These are phyloP conservation scores for Speoplatyrhinus poulsoni DNA, from an alignment of 2,113 vertebrate genomes.

Conservation along the genomic window DNA sequence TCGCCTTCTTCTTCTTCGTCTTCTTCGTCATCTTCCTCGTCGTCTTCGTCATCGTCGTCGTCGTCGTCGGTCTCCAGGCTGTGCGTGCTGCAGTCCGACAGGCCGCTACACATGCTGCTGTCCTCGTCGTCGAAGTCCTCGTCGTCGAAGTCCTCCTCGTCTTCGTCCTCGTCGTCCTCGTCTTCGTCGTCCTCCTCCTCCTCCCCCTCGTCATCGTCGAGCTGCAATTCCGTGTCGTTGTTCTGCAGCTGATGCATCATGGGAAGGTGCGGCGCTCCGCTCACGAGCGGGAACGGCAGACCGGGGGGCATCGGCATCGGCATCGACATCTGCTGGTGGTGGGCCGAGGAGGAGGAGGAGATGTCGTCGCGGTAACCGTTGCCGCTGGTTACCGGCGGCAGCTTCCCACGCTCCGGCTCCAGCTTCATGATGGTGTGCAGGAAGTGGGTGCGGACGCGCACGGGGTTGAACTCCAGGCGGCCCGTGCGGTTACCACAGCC, in stretches of 20 bases:
- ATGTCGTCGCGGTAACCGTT: slow-evolving; percentile 87
- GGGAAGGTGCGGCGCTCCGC: slow-evolving; percentile 72
- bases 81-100: slow-evolving; percentile 92
- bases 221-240: slow-evolving; percentile 80
- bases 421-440: slow-evolving; percentile 98
- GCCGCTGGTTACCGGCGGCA: slow-evolving; percentile 76
- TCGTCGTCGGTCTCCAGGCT: slow-evolving; percentile 88
- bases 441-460: slow-evolving; percentile 94
- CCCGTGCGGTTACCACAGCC: slow-evolving; percentile 91
- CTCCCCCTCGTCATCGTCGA: slow-evolving; percentile 77
- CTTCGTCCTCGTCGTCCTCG: slow-evolving; percentile 72
- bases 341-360: slow-evolving; percentile 79
- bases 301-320: slow-evolving; percentile 61
- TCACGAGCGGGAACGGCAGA: slow-evolving; percentile 83
- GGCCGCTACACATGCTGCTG: slow-evolving; percentile 91
- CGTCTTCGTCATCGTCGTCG: slow-evolving; percentile 83
- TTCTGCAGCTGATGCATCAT: slow-evolving; percentile 85
- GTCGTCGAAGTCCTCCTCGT: slow-evolving; percentile 69
- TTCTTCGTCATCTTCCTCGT: slow-evolving; percentile 74
- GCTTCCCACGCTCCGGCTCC: slow-evolving; percentile 90
- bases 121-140: slow-evolving; percentile 82
- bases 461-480: slow-evolving; percentile 94
- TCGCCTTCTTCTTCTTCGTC: slow-evolving; percentile 79
- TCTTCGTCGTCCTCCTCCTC: slow-evolving; percentile 60
- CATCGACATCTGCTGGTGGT: slow-evolving; percentile 25